These are phyloP conservation scores for Triplophysa siluroides DNA, from an alignment of 2,113 vertebrate genomes.

Conservation along the genomic window DNA sequence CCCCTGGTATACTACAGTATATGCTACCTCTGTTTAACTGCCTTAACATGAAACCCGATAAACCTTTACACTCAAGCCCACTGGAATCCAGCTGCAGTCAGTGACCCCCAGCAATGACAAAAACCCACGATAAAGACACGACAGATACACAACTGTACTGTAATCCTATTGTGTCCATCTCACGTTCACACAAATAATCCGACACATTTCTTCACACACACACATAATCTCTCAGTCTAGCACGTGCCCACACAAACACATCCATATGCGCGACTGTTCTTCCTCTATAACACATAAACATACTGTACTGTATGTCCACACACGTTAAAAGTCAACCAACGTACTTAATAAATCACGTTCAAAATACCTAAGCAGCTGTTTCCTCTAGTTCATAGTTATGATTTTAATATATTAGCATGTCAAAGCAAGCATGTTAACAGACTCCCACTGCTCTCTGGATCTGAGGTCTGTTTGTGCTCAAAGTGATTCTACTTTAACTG, in stretches of 20 bases:
- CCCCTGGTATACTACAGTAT: background rate
- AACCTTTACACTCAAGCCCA: background rate
- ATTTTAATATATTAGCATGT: constrained; percentile 31
- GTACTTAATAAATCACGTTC: background rate
- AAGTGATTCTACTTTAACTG: constrained; percentile 16
- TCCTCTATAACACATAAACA: background rate
- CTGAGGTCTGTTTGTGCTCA: background rate
- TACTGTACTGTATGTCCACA: background rate
- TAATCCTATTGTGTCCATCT: constrained; percentile 42
- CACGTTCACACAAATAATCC: constrained; percentile 27
- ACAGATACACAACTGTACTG: background rate
- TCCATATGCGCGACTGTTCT: background rate
- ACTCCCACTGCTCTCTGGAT: background rate
- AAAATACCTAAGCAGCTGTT: constrained; percentile 29
- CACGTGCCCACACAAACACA: background rate
- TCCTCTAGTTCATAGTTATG: background rate
- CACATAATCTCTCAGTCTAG: constrained; percentile 25
- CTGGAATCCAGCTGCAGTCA: background rate
- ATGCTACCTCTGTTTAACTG: background rate
- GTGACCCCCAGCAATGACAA: background rate
- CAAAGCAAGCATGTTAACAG: constrained; percentile 8
- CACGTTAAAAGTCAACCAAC: background rate
- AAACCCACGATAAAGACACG: background rate
- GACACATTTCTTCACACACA: too few species aligned
- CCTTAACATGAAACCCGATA: background rate